Percentiles rank a stretch among this genome's conserved stretches.
Conservation (phyloP, 2,888 invertebrate species). For the Chouioia cunea region DNA sequence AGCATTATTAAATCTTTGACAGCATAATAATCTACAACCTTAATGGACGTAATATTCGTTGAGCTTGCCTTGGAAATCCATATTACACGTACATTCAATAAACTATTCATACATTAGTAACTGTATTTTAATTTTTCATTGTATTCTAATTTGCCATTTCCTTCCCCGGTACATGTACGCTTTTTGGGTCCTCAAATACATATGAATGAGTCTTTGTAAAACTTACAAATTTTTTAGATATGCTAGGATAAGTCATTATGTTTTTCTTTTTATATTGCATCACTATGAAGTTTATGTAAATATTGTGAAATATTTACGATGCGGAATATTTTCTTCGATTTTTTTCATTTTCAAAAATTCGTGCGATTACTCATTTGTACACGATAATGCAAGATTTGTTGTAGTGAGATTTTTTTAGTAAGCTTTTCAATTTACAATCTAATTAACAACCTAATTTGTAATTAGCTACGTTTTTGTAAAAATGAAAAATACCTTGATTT, state of each 20-base stretch:
- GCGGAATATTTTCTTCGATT: background rate
- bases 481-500: slow-evolving; percentile 27
- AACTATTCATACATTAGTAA: slow-evolving; percentile 24
- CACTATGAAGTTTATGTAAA: slow-evolving; percentile 19
- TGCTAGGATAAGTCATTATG: slow-evolving; percentile 24
- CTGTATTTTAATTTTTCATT: slow-evolving; percentile 7
- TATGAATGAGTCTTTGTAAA: slow-evolving; percentile 10
- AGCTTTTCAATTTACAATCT: slow-evolving; percentile 41
- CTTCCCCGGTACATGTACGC: slow-evolving; percentile 17
- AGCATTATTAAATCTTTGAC: slow-evolving; percentile 20
- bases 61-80: slow-evolving; percentile 25
- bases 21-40: slow-evolving; percentile 50
- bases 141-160: too few species aligned
- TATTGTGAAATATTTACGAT: slow-evolving; percentile 1
- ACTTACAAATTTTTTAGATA: slow-evolving; percentile 37
- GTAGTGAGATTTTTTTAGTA: slow-evolving; percentile 22
- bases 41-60: slow-evolving; percentile 54
- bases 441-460: slow-evolving; percentile 44
- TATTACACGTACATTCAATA: slow-evolving; percentile 17
- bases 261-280: slow-evolving; percentile 23
- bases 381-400: slow-evolving; percentile 23
- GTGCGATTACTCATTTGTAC: slow-evolving; percentile 32
- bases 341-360: slow-evolving; percentile 40
- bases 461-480: slow-evolving; percentile 35
- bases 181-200: slow-evolving; percentile 22